Evolutionary conservation across 1,140 invertebrate genomes (phyloP), one percentile per base, ranked within the genome.

Genomic region (Catajapyx aquilonaris): DNA sequence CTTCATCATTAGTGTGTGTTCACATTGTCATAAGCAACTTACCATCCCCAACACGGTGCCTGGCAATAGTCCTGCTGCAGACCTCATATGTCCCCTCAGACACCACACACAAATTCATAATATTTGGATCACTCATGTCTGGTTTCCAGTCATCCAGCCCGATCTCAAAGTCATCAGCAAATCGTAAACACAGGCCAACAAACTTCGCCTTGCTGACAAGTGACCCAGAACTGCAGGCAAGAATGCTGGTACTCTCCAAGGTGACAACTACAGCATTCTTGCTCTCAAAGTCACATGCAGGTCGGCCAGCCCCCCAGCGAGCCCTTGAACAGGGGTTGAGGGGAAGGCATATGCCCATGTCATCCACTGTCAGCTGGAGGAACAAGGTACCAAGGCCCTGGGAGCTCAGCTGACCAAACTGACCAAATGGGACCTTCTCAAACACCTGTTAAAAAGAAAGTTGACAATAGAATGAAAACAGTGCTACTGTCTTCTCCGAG

Each of bases 31-130:
- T n/a, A n/a, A n/a, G n/a, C n/a, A n/a, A n/a, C n/a, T n/a, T n/a
- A n/a, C n/a, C n/a, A n/a, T n/a, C n/a, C n/a, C n/a, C n/a, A 22
- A 21, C 32, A 9, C n/a, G 37, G 16, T 65, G 59, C 50, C 69
- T 73, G 4, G 80, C 77, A 21, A 81, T 71, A 2, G 88, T 94
- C 41, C 81, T 65, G 41, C 86, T 93, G 57, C 88, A 94, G 1
- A 95, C 84, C 65, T 95, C 88, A 53, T 94, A 96, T 7, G 90
- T 95, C 19, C 91, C 91, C 57, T 94, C 86, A n/a, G 86, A 91
- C 5, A 97, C 91, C 32, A 86, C 76, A 56, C 88, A 94, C 18
- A 93, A 69, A 62, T 97, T 97, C 81, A 90, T 87, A 32, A 87
- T 75, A 40, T 63, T 69, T 7, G 71, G 66, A 50, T 90, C 81